Evolutionary conservation across 2,888 invertebrate genomes (phyloP).

Genomic region (Tromatobia lineatoria): DNA sequence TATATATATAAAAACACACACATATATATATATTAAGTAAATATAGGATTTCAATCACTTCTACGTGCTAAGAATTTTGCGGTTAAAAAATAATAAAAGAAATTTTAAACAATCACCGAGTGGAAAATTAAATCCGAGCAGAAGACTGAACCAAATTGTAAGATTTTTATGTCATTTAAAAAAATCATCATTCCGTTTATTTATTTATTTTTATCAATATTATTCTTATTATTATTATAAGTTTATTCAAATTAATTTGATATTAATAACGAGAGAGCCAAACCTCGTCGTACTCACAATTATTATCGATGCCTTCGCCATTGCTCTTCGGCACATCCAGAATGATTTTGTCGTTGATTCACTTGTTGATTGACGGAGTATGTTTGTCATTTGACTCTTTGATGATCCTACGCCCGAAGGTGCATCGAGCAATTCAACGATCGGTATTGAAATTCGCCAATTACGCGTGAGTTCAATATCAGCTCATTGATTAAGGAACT

Average conservation of each 20-base stretch:
- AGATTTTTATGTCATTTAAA: not conserved
- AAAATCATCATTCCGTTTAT: not conserved
- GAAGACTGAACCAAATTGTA: constrained; percentile 3
- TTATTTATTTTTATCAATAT: not conserved
- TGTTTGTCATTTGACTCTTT: constrained; percentile 33
- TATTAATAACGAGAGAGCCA: constrained; percentile 43
- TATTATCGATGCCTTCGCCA: constrained; percentile 12
- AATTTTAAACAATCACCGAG: not conserved
- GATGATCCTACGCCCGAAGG: constrained; percentile 28
- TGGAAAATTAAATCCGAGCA: not conserved
- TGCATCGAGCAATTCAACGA: constrained; percentile 39
- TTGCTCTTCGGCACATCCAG: not conserved
- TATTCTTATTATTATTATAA: not conserved
- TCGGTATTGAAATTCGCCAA: constrained; percentile 19
- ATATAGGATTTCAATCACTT: constrained; percentile 54
- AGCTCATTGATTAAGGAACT: constrained; percentile 37
- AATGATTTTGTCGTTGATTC: constrained; percentile 22
- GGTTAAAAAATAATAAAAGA: constrained; percentile 1
- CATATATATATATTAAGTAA: constrained; percentile 35
- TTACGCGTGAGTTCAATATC: constrained; percentile 8
- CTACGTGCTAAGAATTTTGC: constrained; percentile 14
- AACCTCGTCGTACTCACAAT: constrained; percentile 6
- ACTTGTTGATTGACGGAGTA: constrained; percentile 24
- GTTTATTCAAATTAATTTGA: not conserved
- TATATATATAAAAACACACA: not conserved